phyloP scores from a whole-genome alignment of 64 coral and sea anemone species.

The Trachythela sp. region DNA sequence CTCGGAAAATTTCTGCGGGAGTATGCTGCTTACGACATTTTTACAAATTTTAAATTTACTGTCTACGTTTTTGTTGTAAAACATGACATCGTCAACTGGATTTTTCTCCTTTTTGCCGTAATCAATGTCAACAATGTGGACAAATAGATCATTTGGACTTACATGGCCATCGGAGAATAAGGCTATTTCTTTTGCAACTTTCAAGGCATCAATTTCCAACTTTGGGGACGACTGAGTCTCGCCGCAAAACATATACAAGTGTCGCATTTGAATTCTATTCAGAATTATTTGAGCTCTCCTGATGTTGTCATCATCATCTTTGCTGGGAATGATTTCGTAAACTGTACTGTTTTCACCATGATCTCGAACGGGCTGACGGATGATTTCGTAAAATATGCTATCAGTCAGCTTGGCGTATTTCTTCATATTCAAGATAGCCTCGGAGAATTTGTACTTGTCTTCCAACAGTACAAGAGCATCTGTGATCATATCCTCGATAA shows the following conservation, averaged over 20 bases:
- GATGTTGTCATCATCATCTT: not conserved
- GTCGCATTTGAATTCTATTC: not conserved
- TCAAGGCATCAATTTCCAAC: not conserved
- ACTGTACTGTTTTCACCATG: not conserved
- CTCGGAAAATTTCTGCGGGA: not conserved
- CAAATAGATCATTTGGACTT: not conserved
- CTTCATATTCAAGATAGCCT: not conserved
- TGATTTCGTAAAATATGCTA: too few species aligned
- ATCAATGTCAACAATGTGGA: not conserved
- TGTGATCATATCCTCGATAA: constrained; percentile 71
- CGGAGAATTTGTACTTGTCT: not conserved
- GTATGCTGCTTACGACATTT: not conserved
- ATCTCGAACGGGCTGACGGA: too few species aligned
- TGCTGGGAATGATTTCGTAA: not conserved
- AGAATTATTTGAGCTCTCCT: not conserved
- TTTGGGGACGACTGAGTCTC: not conserved
- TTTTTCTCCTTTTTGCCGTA: not conserved
- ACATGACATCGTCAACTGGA: not conserved
- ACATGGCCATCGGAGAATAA: not conserved
- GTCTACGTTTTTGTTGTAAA: not conserved
- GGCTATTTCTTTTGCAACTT: not conserved
- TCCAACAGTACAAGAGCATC: not conserved
- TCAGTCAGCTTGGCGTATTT: not conserved
- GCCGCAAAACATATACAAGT: not conserved
- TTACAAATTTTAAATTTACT: not conserved